Conservation (phyloP, 2,113 vertebrate genomes). For the Anas platyrhynchos region DNA sequence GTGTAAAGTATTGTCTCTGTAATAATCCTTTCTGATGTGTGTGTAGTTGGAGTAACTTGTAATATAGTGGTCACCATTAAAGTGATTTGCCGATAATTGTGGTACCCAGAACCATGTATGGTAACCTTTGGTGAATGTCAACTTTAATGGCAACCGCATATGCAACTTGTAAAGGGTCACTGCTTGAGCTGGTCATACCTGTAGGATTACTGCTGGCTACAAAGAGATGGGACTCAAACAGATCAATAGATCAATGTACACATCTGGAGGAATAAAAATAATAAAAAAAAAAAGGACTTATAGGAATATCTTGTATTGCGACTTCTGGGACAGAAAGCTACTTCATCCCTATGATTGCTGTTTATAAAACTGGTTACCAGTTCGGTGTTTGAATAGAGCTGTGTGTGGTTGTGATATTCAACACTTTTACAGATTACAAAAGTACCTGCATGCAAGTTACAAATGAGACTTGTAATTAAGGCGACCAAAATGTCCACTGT, state of each 20-base stretch:
- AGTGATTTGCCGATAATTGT: slow-evolving; percentile 55
- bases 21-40: slow-evolving; percentile 67
- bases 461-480: slow-evolving; percentile 62
- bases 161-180: slow-evolving; percentile 49
- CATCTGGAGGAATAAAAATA: not conserved
- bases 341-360: slow-evolving; percentile 64
- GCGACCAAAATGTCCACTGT: slow-evolving; percentile 46
- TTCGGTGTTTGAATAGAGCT: slow-evolving; percentile 73
- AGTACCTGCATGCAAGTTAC: slow-evolving; percentile 69
- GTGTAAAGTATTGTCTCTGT: slow-evolving; percentile 54
- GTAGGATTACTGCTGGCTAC: slow-evolving; percentile 30
- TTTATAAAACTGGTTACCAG: slow-evolving; percentile 65
- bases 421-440: slow-evolving; percentile 54
- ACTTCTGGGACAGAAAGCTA: slow-evolving; percentile 44
- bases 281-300: slow-evolving; percentile 31
- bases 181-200: slow-evolving; percentile 56
- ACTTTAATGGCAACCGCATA: slow-evolving; percentile 55
- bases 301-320: slow-evolving; percentile 58
- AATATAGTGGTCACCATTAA: slow-evolving; percentile 67
- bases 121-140: slow-evolving; percentile 40
- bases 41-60: slow-evolving; percentile 69
- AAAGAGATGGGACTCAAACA: slow-evolving; percentile 48
- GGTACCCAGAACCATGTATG: slow-evolving; percentile 28
- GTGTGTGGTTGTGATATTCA: slow-evolving; percentile 72
- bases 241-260: slow-evolving; percentile 47